Evolutionary conservation across 2,113 vertebrate species (phyloP), one percentile per base, ranked within the genome.

Genomic region (Istiophorus platypterus): DNA sequence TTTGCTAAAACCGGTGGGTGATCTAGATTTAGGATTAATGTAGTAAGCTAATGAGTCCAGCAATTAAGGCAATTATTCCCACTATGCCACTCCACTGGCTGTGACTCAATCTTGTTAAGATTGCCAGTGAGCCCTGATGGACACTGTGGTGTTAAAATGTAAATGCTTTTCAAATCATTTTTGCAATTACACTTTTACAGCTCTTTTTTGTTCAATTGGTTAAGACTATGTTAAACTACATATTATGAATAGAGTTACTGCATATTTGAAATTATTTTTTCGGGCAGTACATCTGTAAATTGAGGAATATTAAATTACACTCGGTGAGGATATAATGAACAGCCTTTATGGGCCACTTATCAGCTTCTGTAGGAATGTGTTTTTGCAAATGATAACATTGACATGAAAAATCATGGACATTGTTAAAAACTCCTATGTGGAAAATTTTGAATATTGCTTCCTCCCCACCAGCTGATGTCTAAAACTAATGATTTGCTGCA

Each of bases 51-150:
- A 69, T 42, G 18, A 22, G 11, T 75, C 47, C 37, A 26, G n/a
- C n/a, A 24, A n/a, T 11, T n/a, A 13, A 31, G 63, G 34, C 22
- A 45, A 61, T 29, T 49, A 61, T 73, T 73, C 45, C 27, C 22
- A 51, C 42, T 71, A 26, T n/a, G 9, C 24, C 37, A 47, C 45
- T 62, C 18, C 20, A 22, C 47, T 51, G 18, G 45, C 7, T 22
- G 49, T 29, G 27, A 69, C 63, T 69, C 47, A 62, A 56, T 73
- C 62, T 68, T 73, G 39, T 34, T 57, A 42, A 68, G 72, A 68
- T 47, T 67, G 56, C 22, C 68, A 27, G 15, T 31, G 14, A 65
- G 37, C 37, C 7, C 27, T 49, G 15, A 7, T 57, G 26, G 24
- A 54, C 17, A 47, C 22, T n/a, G 12, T 11, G 3, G 34, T 39